Evolutionary conservation across 2,888 invertebrate genomes (phyloP).

Genomic region (Drosophila mercatorum): DNA sequence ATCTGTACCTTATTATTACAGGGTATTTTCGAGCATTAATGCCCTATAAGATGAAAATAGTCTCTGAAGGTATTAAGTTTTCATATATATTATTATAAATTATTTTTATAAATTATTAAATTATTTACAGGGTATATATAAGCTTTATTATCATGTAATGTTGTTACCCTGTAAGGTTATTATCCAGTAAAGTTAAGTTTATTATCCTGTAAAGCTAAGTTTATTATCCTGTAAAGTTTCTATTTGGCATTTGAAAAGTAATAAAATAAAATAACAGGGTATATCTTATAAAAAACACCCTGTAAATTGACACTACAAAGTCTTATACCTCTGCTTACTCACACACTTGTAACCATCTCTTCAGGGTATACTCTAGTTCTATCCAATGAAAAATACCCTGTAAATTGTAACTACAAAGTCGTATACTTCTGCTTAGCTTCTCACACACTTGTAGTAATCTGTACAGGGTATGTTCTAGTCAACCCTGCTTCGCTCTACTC

Average conservation of each 20-base stretch:
- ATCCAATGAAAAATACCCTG: background rate
- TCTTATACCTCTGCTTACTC: background rate
- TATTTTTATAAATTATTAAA: too few species aligned
- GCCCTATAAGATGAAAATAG: too few species aligned
- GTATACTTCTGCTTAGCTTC: background rate
- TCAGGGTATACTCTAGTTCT: background rate
- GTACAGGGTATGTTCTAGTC: constrained; percentile 1
- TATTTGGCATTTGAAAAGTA: too few species aligned
- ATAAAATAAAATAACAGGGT: background rate
- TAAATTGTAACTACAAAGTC: background rate
- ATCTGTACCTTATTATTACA: too few species aligned
- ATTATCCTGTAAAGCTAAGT: background rate
- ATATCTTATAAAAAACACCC: background rate
- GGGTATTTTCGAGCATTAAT: too few species aligned
- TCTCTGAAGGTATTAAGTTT: too few species aligned
- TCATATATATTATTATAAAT: too few species aligned
- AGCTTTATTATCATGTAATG: background rate
- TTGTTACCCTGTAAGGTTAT: too few species aligned
- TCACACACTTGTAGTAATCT: background rate
- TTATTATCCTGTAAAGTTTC: background rate
- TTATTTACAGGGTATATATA: too few species aligned
- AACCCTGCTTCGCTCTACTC: too few species aligned
- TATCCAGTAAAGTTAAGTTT: background rate
- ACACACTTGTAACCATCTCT: background rate
- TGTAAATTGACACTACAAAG: background rate